Evolutionary conservation across 2,888 invertebrate genomes (phyloP), one percentile per base, ranked within the genome.

Genomic region (Harmothoe impar): DNA sequence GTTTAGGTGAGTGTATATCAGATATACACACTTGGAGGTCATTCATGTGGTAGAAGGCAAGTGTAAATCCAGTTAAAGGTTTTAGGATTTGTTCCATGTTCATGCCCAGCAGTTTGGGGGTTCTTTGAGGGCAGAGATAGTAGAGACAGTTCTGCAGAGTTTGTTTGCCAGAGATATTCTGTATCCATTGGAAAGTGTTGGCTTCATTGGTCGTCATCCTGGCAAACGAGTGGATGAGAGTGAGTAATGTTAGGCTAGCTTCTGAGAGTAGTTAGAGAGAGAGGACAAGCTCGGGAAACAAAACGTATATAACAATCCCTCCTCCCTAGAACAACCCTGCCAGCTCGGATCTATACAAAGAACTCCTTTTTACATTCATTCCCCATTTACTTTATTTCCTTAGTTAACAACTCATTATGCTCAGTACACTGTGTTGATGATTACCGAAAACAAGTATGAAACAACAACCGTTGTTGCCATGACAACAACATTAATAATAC

Each of bases 291-390:
- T 62, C 3, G 62, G 62, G 20, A 62, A 62, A n/a, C n/a, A 62
- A 62, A 62, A 62, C 62, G n/a, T n/a, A 62, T n/a, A 20, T n/a
- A 62, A 62, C 62, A 62, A 62, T n/a, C 62, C 62, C 62, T n/a
- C 3, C 62, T 62, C n/a, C 43, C 43, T 7, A 10, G 10, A 43
- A 43, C 43, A 43, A 43, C 43, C 43, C 43, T 43, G 43, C 43
- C 43, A 43, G 43, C 43, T 43, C 43, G 3, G 43, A n/a, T 62
- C 62, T 62, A 62, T n/a, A 62, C 62, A 62, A n/a, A 62, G 62
- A 52, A 62, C 23, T 43, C 43, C 43, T 43, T 43, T 62, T 62
- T n/a, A 62, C n/a, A 62, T 62, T n/a, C 20, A 62, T n/a, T 62
- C 31, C 72, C 68, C 72, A 72, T 0, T 29, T 72, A 3, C 72